Conservation (phyloP, 2,888 invertebrate genomes). For the Alcis repandata region DNA sequence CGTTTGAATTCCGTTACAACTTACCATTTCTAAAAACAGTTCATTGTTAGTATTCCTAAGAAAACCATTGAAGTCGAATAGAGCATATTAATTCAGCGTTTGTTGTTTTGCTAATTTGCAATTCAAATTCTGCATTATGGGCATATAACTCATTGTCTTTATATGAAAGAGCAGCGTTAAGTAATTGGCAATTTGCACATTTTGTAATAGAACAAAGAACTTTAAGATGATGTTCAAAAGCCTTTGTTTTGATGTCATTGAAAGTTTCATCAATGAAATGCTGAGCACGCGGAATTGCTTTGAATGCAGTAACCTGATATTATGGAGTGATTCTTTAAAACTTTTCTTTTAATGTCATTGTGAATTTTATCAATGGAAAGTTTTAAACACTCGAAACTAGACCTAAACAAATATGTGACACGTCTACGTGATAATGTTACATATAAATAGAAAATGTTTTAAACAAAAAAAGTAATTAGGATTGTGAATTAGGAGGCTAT, state of each 20-base stretch:
- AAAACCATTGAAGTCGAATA: slow-evolving; percentile 29
- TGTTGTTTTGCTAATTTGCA: slow-evolving; percentile 35
- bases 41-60: slow-evolving; percentile 21
- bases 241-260: background rate
- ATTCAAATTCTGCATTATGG: slow-evolving; percentile 38
- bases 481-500: too few species aligned
- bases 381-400: too few species aligned
- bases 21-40: slow-evolving; percentile 22
- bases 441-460: too few species aligned
- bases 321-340: background rate
- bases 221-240: background rate
- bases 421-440: too few species aligned
- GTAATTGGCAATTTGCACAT: slow-evolving; percentile 26
- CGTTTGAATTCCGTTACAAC: slow-evolving; percentile 10
- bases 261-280: background rate
- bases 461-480: too few species aligned
- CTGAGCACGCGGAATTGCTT: background rate
- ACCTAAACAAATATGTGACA: too few species aligned
- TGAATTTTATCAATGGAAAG: too few species aligned
- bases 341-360: too few species aligned
- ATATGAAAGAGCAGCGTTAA: slow-evolving; percentile 34
- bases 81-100: slow-evolving; percentile 12
- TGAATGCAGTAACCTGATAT: background rate
- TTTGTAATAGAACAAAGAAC: slow-evolving; percentile 26
- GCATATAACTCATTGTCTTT: slow-evolving; percentile 36